A percentile compares a stretch with the other conserved stretches of the same genome.
Conservation (phyloP, 2,797 vertebrate genomes). For the Tauraco hartlaubi region DNA sequence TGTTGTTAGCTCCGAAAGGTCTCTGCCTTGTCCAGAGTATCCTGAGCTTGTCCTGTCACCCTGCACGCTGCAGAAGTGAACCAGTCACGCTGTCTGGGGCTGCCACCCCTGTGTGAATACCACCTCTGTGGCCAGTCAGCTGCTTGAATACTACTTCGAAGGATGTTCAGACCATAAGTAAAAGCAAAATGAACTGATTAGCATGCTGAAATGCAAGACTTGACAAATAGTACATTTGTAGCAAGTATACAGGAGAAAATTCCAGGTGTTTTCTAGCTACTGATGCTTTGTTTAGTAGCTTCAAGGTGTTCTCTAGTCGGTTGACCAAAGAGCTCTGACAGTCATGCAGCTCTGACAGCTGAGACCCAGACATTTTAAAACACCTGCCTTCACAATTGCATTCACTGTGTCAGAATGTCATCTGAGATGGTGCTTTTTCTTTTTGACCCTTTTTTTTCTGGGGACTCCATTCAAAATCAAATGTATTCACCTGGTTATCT, state of each 20-base stretch:
- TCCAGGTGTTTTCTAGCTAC: not conserved
- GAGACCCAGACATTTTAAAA: not conserved
- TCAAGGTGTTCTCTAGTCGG: not conserved
- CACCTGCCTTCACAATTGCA: not conserved
- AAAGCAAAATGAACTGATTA: not conserved
- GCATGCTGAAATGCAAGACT: not conserved
- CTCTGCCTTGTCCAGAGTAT: not conserved
- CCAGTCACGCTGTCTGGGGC: not conserved
- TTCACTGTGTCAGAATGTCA: not conserved
- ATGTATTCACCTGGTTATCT: not conserved
- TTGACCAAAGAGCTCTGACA: not conserved
- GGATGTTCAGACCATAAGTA: not conserved
- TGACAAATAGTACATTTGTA: not conserved
- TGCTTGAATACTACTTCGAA: not conserved
- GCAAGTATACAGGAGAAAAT: not conserved
- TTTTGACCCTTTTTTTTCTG: not conserved
- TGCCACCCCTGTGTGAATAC: not conserved
- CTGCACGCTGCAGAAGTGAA: not conserved
- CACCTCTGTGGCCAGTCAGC: not conserved
- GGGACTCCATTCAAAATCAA: not conserved
- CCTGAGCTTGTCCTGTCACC: not conserved
- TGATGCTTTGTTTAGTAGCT: not conserved
- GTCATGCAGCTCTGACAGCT: not conserved
- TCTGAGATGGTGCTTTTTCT: not conserved
- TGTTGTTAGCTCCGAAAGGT: not conserved